These are phyloP conservation scores for Taenioides sp. DNA, from an alignment of 2,797 vertebrate genomes.

Conservation along the genomic window DNA sequence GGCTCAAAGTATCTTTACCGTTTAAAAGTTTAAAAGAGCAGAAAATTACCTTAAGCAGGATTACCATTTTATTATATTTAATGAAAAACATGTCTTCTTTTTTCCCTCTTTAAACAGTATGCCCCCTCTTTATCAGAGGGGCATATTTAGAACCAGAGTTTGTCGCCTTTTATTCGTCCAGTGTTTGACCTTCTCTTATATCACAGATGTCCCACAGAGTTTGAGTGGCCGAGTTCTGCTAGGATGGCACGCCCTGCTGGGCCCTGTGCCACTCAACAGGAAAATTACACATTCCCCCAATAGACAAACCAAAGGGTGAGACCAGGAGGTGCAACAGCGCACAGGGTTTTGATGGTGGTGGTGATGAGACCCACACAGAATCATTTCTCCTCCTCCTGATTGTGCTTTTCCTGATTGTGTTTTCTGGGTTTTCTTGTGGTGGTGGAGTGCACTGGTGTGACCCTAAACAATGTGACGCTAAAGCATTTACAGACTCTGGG, in stretches of 20 bases:
- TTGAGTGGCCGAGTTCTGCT: conserved; percentile 57
- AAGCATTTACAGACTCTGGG: conserved; percentile 22
- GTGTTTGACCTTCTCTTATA: conserved; percentile 62
- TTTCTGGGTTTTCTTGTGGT: conserved; percentile 49
- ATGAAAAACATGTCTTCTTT: background rate
- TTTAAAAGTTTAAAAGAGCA: background rate
- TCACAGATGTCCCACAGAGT: conserved; percentile 71
- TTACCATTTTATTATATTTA: background rate
- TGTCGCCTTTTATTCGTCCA: conserved; percentile 21
- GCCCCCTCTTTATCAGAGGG: conserved; percentile 34
- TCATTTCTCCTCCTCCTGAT: conserved; percentile 23
- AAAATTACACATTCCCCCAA: conserved; percentile 56
- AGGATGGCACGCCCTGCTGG: conserved; percentile 62
- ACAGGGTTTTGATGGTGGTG: conserved; percentile 53
- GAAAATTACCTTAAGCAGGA: background rate
- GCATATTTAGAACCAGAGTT: conserved; percentile 58
- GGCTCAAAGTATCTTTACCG: background rate
- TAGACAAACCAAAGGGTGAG: conserved; percentile 74
- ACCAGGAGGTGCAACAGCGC: conserved; percentile 45
- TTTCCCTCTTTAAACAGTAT: conserved; percentile 28
- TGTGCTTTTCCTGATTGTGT: conserved; percentile 18
- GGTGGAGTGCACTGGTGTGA: conserved; percentile 56
- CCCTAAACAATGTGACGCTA: conserved; percentile 62
- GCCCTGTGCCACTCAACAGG: conserved; percentile 68
- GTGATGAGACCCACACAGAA: conserved; percentile 41